A percentile compares a stretch with the other conserved stretches of the same genome.
phyloP scores from a whole-genome alignment of 2,113 vertebrate genomes.

The Mesembrinibis cayennensis region DNA sequence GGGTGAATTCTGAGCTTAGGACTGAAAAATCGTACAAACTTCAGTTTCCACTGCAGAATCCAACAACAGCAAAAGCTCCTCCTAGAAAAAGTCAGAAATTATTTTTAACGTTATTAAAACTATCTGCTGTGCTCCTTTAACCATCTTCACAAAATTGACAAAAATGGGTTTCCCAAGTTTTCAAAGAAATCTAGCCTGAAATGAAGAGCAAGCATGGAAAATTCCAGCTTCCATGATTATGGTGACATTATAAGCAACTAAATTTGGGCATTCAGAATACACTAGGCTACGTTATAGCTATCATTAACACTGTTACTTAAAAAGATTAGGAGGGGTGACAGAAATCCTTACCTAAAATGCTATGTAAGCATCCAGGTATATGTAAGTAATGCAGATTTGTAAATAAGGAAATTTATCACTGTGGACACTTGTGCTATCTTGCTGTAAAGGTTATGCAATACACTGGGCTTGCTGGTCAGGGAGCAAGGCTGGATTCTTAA shows the following conservation, averaged over 20 bases:
- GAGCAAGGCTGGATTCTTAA: background rate
- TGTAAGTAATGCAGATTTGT: background rate
- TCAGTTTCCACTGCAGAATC: background rate
- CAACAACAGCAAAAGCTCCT: background rate
- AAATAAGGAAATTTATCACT: background rate
- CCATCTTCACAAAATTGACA: background rate
- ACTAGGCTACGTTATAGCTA: background rate
- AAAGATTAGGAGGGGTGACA: background rate
- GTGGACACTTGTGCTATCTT: fast-evolving
- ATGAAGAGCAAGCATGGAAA: background rate
- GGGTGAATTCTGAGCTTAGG: background rate
- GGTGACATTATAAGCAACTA: background rate
- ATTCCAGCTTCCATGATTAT: background rate
- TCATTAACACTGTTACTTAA: background rate
- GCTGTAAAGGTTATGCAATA: background rate
- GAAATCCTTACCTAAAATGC: background rate
- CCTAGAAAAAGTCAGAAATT: background rate
- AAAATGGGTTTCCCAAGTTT: background rate
- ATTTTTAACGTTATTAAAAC: background rate
- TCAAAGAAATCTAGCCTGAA: background rate
- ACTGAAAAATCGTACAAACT: background rate
- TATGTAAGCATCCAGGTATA: background rate
- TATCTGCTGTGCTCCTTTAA: background rate
- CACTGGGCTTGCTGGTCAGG: background rate
- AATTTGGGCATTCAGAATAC: background rate